A percentile compares a stretch with the other conserved stretches of the same genome.
Conservation (phyloP, 1,140 invertebrate species). For the Cylas formicarius region DNA sequence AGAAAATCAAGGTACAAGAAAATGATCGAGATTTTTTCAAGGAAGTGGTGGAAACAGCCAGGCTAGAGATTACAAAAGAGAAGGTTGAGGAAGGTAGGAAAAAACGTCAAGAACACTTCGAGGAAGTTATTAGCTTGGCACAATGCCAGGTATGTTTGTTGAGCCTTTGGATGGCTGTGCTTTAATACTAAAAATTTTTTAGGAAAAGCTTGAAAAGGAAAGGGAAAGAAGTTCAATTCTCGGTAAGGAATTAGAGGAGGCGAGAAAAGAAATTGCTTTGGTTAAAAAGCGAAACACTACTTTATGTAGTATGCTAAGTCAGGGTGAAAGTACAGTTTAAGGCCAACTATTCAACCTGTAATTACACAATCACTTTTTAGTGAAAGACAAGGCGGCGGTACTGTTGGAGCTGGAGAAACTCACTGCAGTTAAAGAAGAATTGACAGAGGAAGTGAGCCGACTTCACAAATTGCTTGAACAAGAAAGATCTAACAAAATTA, state of each 20-base stretch:
- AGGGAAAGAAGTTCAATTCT: conserved; percentile 57
- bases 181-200: conserved; percentile 37
- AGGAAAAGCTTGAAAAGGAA: conserved; percentile 58
- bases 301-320: conserved; percentile 66
- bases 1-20: conserved; percentile 6
- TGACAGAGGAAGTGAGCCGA: conserved; percentile 60
- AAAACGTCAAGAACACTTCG: conserved; percentile 34
- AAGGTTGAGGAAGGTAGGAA: conserved; percentile 54
- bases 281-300: conserved; percentile 73
- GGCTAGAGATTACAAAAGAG: conserved; percentile 57
- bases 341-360: too few species aligned
- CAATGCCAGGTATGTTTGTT: conserved; percentile 36
- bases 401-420: conserved; percentile 67
- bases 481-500: conserved; percentile 60
- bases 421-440: conserved; percentile 61
- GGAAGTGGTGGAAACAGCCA: conserved; percentile 56
- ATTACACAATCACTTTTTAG: conserved; percentile 48
- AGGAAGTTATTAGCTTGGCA: conserved; percentile 34
- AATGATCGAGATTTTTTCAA: conserved; percentile 56
- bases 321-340: conserved; percentile 77
- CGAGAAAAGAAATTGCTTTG: conserved; percentile 61
- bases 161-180: background rate
- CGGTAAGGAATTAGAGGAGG: conserved; percentile 51
- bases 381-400: conserved; percentile 72
- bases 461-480: conserved; percentile 70